phyloP scores from a whole-genome alignment of 2,113 vertebrate genomes.

The Capra hircus region DNA sequence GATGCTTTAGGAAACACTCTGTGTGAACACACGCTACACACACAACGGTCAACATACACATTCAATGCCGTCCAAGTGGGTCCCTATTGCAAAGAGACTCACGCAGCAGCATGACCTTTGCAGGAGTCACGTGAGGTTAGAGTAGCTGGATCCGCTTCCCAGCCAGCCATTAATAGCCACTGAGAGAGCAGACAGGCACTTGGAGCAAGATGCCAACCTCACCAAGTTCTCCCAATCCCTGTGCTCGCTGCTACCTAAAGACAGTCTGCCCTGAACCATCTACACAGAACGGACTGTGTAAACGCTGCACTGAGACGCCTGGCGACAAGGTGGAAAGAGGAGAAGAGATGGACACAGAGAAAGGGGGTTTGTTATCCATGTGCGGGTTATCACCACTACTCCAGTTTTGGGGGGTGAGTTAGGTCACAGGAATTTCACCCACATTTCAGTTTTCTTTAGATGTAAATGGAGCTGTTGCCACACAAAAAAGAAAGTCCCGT shows the following conservation, averaged over 20 bases:
- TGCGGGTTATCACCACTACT: not conserved
- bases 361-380: not conserved
- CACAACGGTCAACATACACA: not conserved
- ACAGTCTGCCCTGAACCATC: not conserved
- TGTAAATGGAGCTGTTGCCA: not conserved
- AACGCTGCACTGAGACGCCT: not conserved
- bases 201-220: not conserved
- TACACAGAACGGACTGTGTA: not conserved
- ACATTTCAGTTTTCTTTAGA: not conserved
- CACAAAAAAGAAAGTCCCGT: not conserved
- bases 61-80: not conserved
- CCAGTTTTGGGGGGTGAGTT: not conserved
- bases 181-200: not conserved
- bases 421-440: not conserved
- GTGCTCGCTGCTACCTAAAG: not conserved
- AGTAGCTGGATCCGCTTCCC: not conserved
- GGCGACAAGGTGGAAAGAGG: not conserved
- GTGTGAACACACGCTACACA: not conserved
- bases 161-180: constrained; percentile 37
- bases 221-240: not conserved
- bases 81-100: not conserved
- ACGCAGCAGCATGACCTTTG: not conserved
- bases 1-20: not conserved
- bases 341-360: not conserved
- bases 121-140: not conserved